Evolutionary conservation across 2,888 invertebrate genomes (phyloP), one percentile per base, ranked within the genome.

Genomic region (Cryptocheilus praepositus): DNA sequence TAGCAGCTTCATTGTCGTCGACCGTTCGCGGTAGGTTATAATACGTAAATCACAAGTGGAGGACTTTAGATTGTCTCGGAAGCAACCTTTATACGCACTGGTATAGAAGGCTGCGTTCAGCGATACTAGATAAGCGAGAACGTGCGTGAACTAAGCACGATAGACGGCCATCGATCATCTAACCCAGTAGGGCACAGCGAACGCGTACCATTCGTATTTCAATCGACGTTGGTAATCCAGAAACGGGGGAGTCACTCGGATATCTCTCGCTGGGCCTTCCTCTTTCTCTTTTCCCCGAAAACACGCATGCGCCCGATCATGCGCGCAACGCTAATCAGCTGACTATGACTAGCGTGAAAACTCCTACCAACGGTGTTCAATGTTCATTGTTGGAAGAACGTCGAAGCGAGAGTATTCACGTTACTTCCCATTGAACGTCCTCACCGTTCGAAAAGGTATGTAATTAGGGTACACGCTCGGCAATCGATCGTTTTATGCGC

Each of bases 41-140:
- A 43, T 49, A n/a, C 16, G 56, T 49, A 67, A 70, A 52, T 61
- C 59, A 49, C 61, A 53, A 61, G 63, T n/a, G 36, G 46, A 59
- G 36, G 53, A 64, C 63, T 70, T 66, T 62, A 54, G 67, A 67
- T 67, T 67, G 66, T 28, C 70, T 67, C 64, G 65, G 79, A 79
- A 82, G 85, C 85, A 90, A 92, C 95, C 95, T 95, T 95, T 95
- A 95, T 94, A 95, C 95, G 90, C 95, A 95, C 95, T 95, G 95
- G 95, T 91, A 93, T 91, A 95, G 95, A 95, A 95, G 95, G 94
- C 83, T 93, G 77, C 77, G 19, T 76, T 74, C 75, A 61, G 54
- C 52, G 63, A 68, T 45, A 64, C 56, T 71, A 70, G 70, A 74
- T 73, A 75, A 77, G 69, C 51, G 52, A 71, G 64, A 72, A 74